Evolutionary conservation across 1,140 invertebrate species (phyloP).

Genomic region (Brachionus sp.): DNA sequence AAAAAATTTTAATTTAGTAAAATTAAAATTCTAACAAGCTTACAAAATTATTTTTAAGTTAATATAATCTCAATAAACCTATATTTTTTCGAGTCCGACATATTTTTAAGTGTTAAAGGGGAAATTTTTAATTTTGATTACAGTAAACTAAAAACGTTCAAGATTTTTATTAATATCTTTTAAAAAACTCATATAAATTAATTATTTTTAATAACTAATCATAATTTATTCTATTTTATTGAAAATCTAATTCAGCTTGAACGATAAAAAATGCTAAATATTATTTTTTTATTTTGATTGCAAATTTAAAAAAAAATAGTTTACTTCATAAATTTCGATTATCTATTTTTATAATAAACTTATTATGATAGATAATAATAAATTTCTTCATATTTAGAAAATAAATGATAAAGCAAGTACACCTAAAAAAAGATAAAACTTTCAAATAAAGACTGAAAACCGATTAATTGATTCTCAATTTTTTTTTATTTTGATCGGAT

Average conservation of each 20-base stretch:
- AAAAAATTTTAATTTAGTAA: too few relatives aligned
- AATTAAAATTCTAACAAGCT: too few relatives aligned
- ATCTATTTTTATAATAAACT: not conserved
- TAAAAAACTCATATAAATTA: not conserved
- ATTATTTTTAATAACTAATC: not conserved
- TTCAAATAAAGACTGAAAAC: not conserved
- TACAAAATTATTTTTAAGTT: too few relatives aligned
- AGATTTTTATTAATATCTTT: not conserved
- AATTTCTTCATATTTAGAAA: not conserved
- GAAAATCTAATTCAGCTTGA: conserved; percentile 28
- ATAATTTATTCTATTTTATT: conserved; percentile 34
- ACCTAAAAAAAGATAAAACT: not conserved
- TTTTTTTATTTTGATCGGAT: not conserved
- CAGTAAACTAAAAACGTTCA: not conserved
- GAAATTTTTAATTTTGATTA: too few relatives aligned
- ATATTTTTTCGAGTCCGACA: not conserved
- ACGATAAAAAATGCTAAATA: conserved; percentile 24
- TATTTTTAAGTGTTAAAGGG: not conserved
- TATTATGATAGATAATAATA: conserved; percentile 23
- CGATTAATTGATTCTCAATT: not conserved
- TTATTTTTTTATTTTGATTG: not conserved
- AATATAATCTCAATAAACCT: too few relatives aligned
- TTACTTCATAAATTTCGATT: not conserved
- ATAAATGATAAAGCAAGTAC: not conserved
- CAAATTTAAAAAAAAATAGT: conserved; percentile 30